A percentile compares a stretch with the other conserved stretches of the same genome.
Conservation (phyloP, 1,140 invertebrate species). For the Drosophila nannoptera region DNA sequence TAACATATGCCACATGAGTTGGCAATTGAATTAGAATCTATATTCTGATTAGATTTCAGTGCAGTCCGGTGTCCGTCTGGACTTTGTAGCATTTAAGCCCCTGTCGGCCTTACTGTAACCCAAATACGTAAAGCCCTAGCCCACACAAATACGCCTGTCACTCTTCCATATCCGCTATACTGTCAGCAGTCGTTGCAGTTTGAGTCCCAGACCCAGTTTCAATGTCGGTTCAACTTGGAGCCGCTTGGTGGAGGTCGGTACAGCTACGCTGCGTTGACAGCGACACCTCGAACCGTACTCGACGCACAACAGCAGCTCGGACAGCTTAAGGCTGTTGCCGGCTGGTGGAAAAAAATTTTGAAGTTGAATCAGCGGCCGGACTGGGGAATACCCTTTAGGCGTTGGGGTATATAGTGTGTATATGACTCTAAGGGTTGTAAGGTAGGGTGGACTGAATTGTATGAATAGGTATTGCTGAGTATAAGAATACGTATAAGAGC, state of each 20-base stretch:
- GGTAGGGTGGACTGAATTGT: too few species aligned
- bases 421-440: too few species aligned
- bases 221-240: conserved; percentile 11
- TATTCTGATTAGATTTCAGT: too few species aligned
- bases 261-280: conserved; percentile 17
- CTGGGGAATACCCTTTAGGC: conserved; percentile 1
- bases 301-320: conserved; percentile 23
- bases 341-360: not conserved
- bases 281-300: conserved; percentile 23
- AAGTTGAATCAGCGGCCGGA: too few species aligned
- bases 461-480: too few species aligned
- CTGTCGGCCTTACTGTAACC: too few species aligned
- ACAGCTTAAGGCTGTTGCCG: conserved; percentile 36
- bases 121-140: too few species aligned
- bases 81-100: too few species aligned
- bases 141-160: not conserved
- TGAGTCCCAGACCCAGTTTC: not conserved
- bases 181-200: not conserved
- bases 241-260: conserved; percentile 1
- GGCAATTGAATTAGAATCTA: too few species aligned
- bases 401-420: not conserved
- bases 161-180: conserved; percentile 1
- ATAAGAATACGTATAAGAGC: too few species aligned
- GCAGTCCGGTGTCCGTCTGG: too few species aligned
- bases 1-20: too few species aligned